Percentiles rank a stretch among this genome's conserved stretches.
phyloP scores from a whole-genome alignment of 1,140 invertebrate species.

The Ostrea denselamellosa region DNA sequence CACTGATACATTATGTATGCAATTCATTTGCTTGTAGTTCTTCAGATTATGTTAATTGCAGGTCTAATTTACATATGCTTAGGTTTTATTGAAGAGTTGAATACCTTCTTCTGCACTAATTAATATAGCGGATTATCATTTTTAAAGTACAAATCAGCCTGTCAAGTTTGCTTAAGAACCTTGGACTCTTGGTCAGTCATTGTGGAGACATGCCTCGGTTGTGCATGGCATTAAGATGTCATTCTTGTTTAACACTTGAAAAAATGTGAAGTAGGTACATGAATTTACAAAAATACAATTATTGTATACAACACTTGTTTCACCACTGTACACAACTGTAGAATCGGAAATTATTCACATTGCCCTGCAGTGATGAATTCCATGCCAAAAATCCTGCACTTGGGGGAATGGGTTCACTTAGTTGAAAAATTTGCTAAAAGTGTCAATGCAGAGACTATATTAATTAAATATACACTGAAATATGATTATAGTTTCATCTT shows the following conservation, averaged over 20 bases:
- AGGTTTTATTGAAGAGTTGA: background rate
- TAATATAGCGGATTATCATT: background rate
- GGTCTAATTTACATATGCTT: background rate
- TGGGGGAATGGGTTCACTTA: background rate
- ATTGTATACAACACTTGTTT: background rate
- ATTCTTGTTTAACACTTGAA: background rate
- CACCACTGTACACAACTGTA: background rate
- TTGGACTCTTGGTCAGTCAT: background rate
- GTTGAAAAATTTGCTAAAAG: background rate
- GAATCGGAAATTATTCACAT: background rate
- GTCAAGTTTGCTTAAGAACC: background rate
- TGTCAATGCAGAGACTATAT: too few species aligned
- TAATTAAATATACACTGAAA: too few species aligned
- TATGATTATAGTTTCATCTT: too few species aligned
- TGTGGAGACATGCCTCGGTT: background rate
- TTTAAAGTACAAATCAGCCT: background rate
- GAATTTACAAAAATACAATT: background rate
- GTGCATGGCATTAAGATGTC: background rate
- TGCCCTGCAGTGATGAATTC: background rate
- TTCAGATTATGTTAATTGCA: background rate
- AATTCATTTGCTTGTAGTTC: background rate
- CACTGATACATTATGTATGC: background rate
- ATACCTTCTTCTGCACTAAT: background rate
- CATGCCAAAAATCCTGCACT: background rate
- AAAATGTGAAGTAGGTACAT: background rate